Percentiles rank a stretch among this genome's conserved stretches.
Conservation (phyloP, 2,888 invertebrate species). For the Acanthosepion pharaonis region DNA sequence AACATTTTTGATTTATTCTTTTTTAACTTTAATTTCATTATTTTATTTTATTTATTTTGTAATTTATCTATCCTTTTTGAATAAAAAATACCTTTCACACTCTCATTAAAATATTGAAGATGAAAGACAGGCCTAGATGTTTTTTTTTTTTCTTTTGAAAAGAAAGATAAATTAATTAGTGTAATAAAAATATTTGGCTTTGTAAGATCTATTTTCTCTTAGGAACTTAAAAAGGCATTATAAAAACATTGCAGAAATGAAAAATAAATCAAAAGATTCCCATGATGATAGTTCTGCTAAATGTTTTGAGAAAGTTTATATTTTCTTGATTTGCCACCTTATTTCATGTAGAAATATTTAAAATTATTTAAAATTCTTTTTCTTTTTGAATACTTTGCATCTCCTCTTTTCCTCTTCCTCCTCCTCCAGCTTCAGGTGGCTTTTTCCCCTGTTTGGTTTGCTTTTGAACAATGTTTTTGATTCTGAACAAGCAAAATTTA, state of each 20-base stretch:
- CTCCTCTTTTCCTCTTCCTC: background rate
- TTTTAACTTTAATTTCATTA: background rate
- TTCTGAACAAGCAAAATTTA: background rate
- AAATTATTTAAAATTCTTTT: background rate
- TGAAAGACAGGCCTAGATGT: slow-evolving; percentile 36
- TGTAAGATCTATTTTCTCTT: background rate
- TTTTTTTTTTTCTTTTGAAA: background rate
- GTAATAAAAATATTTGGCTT: background rate
- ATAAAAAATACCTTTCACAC: slow-evolving; percentile 23
- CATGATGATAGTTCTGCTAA: background rate
- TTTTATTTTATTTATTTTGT: background rate
- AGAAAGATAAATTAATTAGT: background rate
- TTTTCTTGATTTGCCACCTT: background rate
- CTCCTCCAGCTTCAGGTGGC: background rate
- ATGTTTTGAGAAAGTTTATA: background rate
- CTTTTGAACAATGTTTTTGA: background rate
- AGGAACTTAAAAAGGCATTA: background rate
- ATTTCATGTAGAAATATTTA: background rate
- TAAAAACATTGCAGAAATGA: background rate
- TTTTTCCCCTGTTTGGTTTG: background rate
- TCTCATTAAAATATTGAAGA: background rate
- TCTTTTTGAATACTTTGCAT: background rate
- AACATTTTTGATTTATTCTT: slow-evolving; percentile 38
- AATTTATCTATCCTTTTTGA: background rate
- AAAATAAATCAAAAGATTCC: background rate